Evolutionary conservation across 2,113 vertebrate species (phyloP).

Genomic region (Mustela lutreola): DNA sequence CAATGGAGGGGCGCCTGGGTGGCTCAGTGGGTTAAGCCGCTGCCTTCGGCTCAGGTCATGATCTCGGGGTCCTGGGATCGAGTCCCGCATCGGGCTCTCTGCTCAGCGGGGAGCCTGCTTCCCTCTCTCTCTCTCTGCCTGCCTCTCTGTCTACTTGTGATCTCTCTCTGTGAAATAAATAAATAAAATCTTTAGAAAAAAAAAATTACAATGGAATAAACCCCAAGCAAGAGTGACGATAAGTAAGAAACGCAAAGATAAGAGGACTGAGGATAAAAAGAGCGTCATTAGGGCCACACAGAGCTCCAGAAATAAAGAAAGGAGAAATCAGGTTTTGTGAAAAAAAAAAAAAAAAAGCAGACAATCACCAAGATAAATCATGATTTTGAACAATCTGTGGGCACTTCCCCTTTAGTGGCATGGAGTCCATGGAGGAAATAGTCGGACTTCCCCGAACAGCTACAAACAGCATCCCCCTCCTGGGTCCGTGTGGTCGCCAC

Average conservation of each 20-base stretch:
- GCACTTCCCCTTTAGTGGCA: not conserved
- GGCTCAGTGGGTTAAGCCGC: too few relatives aligned
- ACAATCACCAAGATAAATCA: not conserved
- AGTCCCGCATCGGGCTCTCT: too few relatives aligned
- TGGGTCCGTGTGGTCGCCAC: fast-evolving
- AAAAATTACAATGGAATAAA: not conserved
- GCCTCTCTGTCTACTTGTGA: too few relatives aligned
- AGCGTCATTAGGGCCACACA: not conserved
- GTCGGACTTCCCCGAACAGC: not conserved
- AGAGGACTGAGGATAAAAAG: not conserved
- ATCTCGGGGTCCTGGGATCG: too few relatives aligned
- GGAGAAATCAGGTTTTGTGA: not conserved
- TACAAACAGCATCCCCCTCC: not conserved
- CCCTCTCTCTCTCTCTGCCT: too few relatives aligned
- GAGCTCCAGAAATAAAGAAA: not conserved
- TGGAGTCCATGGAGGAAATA: not conserved
- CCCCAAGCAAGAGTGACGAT: not conserved
- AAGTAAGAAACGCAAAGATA: not conserved
- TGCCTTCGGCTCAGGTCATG: too few relatives aligned
- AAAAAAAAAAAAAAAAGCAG: not conserved
- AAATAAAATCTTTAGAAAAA: too few relatives aligned
- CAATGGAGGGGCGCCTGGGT: too few relatives aligned
- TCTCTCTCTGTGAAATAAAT: too few relatives aligned
- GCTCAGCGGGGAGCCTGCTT: too few relatives aligned
- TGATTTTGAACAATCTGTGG: not conserved